Evolutionary conservation across 2,113 vertebrate genomes (phyloP), one percentile per base, ranked within the genome.

Genomic region (Sylvilagus bachmani): DNA sequence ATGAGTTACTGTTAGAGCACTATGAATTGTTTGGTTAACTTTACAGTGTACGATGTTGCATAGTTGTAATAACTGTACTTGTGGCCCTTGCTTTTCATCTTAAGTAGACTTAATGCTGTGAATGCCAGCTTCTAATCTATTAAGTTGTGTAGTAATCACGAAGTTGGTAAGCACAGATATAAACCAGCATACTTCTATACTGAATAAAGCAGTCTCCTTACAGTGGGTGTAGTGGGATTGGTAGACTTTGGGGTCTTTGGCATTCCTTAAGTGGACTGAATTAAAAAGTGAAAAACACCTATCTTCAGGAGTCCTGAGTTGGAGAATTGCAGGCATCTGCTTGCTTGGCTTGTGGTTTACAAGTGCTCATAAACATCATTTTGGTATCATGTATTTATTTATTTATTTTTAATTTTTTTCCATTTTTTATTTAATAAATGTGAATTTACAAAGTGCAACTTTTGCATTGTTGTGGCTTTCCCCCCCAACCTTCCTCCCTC

Each of bases 1-100:
- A 67, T 94, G 81, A 67, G 49, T 83, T 62, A 71, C 31, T 62
- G 6, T 53, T 86, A 80, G 80, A 88, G 58, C 90, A n/a, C 64
- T 81, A 10, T 73, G 12, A 88, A 49, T 85, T 81, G 21, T 85
- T 69, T 55, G 53, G 58, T 88, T 82, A 55, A 77, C 36, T 53
- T 87, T 75, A 44, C 3, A 66, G 13, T 58, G 24, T 51, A 51
- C 6, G 58, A 33, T 25, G 4, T 67, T 92, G 69, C 5, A 8
- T 88, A n/a, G 73, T 92, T 93, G 27, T 24, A 89, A 64, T 31
- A 86, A 58, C 31, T 53, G 33, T 90, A 51, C 78, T 81, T 17
- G 81, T 81, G 25, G 31, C 17, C 14, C 6, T 64, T 85, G 31
- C 51, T 81, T 96, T 92, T 83, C 33, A 74, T 79, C 51, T 24